Conservation (phyloP, 2,888 invertebrate genomes). For the Automeris io region DNA sequence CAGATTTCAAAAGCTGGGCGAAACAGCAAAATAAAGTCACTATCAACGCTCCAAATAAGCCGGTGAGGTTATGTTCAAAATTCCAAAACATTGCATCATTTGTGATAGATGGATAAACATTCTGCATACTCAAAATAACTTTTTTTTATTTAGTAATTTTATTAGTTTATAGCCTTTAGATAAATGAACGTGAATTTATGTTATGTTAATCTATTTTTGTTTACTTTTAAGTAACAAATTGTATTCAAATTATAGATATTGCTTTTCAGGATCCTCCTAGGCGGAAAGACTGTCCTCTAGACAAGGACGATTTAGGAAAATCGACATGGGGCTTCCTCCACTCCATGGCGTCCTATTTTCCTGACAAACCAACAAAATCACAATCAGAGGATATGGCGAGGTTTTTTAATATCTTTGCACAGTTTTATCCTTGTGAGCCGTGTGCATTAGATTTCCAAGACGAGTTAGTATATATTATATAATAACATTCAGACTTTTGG, state of each 20-base stretch:
- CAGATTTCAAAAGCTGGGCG: slow-evolving; percentile 84
- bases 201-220: too few species aligned
- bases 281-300: slow-evolving; percentile 82
- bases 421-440: slow-evolving; percentile 94
- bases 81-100: neutral
- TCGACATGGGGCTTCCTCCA: slow-evolving; percentile 96
- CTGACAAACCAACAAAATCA: slow-evolving; percentile 84
- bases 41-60: slow-evolving; percentile 31
- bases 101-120: neutral
- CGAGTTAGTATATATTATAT: slow-evolving; percentile 88
- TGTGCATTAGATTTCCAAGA: slow-evolving; percentile 92
- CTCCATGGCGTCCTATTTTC: slow-evolving; percentile 97
- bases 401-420: slow-evolving; percentile 90
- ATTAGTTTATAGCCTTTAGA: too few species aligned
- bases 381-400: slow-evolving; percentile 86
- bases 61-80: slow-evolving; percentile 43
- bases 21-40: slow-evolving; percentile 72
- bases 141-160: too few species aligned
- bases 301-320: slow-evolving; percentile 85
- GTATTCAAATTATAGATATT: neutral
- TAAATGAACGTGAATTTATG: too few species aligned
- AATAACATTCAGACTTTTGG: too few species aligned
- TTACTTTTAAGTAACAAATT: too few species aligned
- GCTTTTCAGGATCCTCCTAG: slow-evolving; percentile 28
- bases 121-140: too few species aligned